Evolutionary conservation across 2,888 invertebrate species (phyloP).

Genomic region (Lasioglossum villosulum): DNA sequence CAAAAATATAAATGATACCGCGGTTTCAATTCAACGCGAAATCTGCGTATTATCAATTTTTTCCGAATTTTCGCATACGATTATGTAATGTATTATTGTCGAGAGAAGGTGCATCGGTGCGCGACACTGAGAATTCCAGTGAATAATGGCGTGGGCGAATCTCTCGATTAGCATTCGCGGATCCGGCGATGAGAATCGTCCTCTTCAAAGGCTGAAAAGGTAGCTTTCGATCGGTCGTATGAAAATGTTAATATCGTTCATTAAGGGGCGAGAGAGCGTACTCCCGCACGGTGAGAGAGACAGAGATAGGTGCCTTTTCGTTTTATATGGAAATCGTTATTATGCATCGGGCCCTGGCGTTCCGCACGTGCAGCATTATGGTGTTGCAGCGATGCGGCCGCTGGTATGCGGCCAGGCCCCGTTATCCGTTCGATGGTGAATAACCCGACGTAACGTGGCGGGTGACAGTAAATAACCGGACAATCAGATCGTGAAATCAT

Average conservation of each 20-base stretch:
- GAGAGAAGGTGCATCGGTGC: not conserved
- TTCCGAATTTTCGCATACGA: not conserved
- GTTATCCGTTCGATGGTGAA: slow-evolving; percentile 77
- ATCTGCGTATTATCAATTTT: not conserved
- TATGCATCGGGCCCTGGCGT: slow-evolving; percentile 67
- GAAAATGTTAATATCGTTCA: slow-evolving; percentile 70
- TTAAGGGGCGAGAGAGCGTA: slow-evolving; percentile 59
- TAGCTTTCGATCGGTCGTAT: slow-evolving; percentile 31
- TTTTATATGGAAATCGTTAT: slow-evolving; percentile 74
- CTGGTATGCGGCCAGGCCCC: slow-evolving; percentile 75
- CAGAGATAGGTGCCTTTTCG: slow-evolving; percentile 47
- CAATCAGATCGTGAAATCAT: slow-evolving; percentile 65
- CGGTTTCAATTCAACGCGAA: not conserved
- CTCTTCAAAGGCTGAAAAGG: slow-evolving; percentile 19
- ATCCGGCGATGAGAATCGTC: not conserved
- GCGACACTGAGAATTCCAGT: not conserved
- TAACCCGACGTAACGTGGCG: slow-evolving; percentile 76
- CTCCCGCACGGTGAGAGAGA: not conserved
- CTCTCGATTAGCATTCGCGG: not conserved
- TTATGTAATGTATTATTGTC: not conserved
- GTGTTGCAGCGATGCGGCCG: slow-evolving; percentile 62
- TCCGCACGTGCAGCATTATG: slow-evolving; percentile 71
- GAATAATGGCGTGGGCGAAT: not conserved
- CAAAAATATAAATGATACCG: no score
- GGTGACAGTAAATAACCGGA: slow-evolving; percentile 70